Evolutionary conservation across 2,797 vertebrate species (phyloP).

Genomic region (Anniella stebbinsi): DNA sequence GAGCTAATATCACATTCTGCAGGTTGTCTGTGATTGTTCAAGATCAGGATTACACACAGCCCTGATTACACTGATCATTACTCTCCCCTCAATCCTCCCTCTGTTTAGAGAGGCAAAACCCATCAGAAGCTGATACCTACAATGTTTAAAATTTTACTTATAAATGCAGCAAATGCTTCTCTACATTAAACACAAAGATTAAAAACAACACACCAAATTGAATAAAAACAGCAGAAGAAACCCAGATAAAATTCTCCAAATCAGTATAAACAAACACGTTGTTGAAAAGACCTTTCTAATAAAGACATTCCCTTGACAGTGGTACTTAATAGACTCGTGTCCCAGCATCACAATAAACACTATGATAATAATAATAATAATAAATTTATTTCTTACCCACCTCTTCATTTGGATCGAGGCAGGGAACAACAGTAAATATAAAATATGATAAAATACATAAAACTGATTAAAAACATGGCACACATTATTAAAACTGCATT

Average conservation of each 20-base stretch:
- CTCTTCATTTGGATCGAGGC: no score
- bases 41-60: neutral
- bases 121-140: neutral
- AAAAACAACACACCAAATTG: neutral
- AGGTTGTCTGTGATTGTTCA: neutral
- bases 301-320: neutral
- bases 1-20: neutral
- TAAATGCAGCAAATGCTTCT: neutral
- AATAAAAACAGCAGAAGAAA: neutral
- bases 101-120: neutral
- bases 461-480: no score
- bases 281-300: neutral
- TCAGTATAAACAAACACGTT: neutral
- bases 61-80: neutral
- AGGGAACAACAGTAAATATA: no score
- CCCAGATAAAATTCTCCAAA: neutral
- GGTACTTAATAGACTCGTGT: neutral
- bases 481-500: no score
- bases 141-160: neutral
- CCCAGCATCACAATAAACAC: no score
- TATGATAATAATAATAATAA: no score
- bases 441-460: no score
- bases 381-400: no score
- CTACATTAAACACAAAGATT: neutral
- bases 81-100: neutral